These are phyloP conservation scores for Cepphus grylle DNA, from an alignment of 2,113 vertebrate genomes.

Conservation along the genomic window DNA sequence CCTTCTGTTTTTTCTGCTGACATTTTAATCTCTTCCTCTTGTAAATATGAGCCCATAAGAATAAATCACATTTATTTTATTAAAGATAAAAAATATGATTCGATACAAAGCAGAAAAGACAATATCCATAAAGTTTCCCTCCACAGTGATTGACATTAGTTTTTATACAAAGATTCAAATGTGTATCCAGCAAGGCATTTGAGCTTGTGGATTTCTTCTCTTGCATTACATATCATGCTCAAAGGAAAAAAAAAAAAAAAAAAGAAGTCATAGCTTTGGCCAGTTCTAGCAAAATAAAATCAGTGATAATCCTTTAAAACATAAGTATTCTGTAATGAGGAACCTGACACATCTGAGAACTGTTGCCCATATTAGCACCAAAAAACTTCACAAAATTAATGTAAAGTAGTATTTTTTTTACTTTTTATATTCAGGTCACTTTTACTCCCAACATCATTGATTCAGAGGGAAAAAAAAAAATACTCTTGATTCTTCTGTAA, in stretches of 20 bases:
- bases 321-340: not conserved
- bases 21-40: not conserved
- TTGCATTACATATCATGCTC: not conserved
- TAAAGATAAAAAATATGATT: constrained; percentile 23
- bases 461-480: not conserved
- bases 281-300: not conserved
- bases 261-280: not conserved
- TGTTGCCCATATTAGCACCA: not conserved
- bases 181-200: not conserved
- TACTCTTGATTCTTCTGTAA: constrained; percentile 7
- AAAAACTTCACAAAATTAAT: not conserved
- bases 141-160: not conserved
- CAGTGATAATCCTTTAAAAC: not conserved
- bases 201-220: not conserved
- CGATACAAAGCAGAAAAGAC: constrained; percentile 1
- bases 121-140: constrained; percentile 1
- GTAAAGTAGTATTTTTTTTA: not conserved
- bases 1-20: not conserved
- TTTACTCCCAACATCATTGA: not conserved
- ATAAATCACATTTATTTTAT: constrained; percentile 30
- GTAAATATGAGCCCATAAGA: not conserved
- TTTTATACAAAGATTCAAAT: constrained; percentile 13
- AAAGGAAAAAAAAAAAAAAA: not conserved
- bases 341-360: not conserved
- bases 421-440: constrained; percentile 6